Evolutionary conservation across 2,797 vertebrate species (phyloP).

Genomic region (Myotis findleyi): DNA sequence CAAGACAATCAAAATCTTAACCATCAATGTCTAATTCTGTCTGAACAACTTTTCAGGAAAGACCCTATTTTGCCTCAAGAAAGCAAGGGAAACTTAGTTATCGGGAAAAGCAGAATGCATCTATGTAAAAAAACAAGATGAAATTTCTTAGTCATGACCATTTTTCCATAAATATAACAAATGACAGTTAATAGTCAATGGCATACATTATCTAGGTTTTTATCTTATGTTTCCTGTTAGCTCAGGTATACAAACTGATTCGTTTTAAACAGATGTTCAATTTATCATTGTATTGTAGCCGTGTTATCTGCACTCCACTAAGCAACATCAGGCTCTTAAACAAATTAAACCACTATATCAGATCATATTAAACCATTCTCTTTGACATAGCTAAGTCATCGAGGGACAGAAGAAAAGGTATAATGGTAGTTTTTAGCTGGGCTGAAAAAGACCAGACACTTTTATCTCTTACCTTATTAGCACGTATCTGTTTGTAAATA

Average conservation of each 20-base stretch:
- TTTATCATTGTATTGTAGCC: conserved; percentile 21
- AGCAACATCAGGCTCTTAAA: conserved; percentile 57
- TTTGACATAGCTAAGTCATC: conserved; percentile 60
- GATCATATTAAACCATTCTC: conserved; percentile 51
- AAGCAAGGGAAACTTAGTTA: conserved; percentile 27
- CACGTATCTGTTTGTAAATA: conserved; percentile 97
- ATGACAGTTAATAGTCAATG: neutral
- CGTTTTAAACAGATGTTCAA: conserved; percentile 44
- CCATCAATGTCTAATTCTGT: neutral
- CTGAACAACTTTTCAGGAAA: neutral
- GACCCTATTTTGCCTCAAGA: neutral
- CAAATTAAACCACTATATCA: conserved; percentile 53
- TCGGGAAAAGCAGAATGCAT: neutral
- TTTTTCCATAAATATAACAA: conserved; percentile 49
- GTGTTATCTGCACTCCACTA: conserved; percentile 9
- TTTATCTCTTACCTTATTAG: conserved; percentile 92
- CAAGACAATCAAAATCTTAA: conserved; percentile 20
- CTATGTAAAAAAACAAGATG: neutral
- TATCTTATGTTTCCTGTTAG: conserved; percentile 25
- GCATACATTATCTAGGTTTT: neutral
- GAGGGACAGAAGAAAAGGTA: neutral
- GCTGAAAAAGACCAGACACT: conserved; percentile 58
- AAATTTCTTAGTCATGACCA: neutral
- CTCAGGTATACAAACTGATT: neutral
- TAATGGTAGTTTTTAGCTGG: conserved; percentile 33